Percentiles rank a stretch among this genome's conserved stretches.
These are phyloP conservation scores for Solea solea DNA, from an alignment of 2,113 vertebrate species.

Conservation along the genomic window DNA sequence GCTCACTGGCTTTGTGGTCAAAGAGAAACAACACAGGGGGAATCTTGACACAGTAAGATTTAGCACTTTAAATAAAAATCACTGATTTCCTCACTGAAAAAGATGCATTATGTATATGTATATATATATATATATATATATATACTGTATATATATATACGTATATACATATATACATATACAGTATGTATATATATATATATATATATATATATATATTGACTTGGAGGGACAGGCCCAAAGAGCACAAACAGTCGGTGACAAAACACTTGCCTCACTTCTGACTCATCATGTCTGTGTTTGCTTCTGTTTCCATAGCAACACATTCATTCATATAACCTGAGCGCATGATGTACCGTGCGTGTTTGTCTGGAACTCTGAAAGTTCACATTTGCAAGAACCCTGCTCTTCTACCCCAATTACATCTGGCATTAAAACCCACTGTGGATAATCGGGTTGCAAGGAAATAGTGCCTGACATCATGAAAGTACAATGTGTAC, in stretches of 20 bases:
- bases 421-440: not conserved
- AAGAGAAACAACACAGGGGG: not conserved
- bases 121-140: too few species aligned
- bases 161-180: too few species aligned
- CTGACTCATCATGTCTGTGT: constrained; percentile 68
- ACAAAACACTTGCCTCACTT: constrained; percentile 18
- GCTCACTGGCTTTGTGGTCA: constrained; percentile 12
- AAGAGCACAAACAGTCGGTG: constrained; percentile 19
- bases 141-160: too few species aligned
- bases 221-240: constrained; percentile 13
- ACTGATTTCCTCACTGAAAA: too few species aligned
- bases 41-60: too few species aligned
- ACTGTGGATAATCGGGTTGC: too few species aligned
- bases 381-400: constrained; percentile 16
- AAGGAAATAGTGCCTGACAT: not conserved
- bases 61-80: too few species aligned
- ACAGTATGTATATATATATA: too few species aligned
- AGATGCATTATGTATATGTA: too few species aligned
- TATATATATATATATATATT: too few species aligned
- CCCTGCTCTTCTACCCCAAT: not conserved
- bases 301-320: constrained; percentile 64
- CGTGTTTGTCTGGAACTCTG: constrained; percentile 38
- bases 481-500: not conserved
- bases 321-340: constrained; percentile 61
- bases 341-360: constrained; percentile 38